phyloP scores from a whole-genome alignment of 2,113 vertebrate genomes.

The Gopherus evgoodei region DNA sequence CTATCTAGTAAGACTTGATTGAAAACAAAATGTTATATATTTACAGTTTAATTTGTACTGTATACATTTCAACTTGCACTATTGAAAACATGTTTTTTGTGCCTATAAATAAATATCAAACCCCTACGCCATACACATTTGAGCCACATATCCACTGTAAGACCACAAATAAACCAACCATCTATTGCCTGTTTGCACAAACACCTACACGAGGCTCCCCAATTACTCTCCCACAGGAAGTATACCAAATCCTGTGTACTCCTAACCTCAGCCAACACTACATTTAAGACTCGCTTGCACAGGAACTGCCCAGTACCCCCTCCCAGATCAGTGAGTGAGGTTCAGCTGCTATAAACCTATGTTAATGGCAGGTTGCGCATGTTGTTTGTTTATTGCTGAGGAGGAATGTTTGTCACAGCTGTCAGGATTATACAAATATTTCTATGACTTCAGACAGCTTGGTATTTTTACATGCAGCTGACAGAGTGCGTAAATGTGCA shows the following conservation, averaged over 20 bases:
- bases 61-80: background rate
- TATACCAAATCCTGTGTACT: background rate
- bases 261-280: conserved; percentile 29
- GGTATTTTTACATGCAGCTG: conserved; percentile 70
- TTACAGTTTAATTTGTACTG: conserved; percentile 9
- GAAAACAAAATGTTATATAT: background rate
- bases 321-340: conserved; percentile 45
- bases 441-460: conserved; percentile 71
- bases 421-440: conserved; percentile 72
- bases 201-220: conserved; percentile 3
- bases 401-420: conserved; percentile 69
- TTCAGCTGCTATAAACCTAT: conserved; percentile 56
- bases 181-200: conserved; percentile 4
- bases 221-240: conserved; percentile 35
- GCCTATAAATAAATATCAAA: conserved; percentile 14
- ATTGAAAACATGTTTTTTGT: background rate
- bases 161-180: conserved; percentile 34
- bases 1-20: background rate
- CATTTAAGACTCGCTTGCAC: background rate
- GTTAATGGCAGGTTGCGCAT: conserved; percentile 62
- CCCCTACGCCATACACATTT: background rate
- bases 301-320: conserved; percentile 47
- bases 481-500: conserved; percentile 67
- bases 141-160: conserved; percentile 29
- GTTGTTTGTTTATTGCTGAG: conserved; percentile 70